Percentiles rank a stretch among this genome's conserved stretches.
phyloP scores from a whole-genome alignment of 2,797 vertebrate species.

The Netta rufina region DNA sequence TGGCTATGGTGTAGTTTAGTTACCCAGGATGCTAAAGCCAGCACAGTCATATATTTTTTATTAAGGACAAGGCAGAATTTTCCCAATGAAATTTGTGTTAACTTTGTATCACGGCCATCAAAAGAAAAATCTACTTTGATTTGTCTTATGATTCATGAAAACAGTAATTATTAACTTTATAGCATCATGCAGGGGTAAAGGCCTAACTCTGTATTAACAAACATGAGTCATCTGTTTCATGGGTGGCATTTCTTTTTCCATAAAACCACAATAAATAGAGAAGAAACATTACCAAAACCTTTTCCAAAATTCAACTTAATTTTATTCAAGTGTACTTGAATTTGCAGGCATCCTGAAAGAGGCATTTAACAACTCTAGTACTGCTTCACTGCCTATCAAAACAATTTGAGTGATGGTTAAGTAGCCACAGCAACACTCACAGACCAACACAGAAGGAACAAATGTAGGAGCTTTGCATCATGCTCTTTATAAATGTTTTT shows the following conservation, averaged over 20 bases:
- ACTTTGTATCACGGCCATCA: neutral
- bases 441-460: neutral
- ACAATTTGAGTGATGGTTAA: neutral
- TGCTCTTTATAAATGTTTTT: neutral
- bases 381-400: neutral
- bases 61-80: neutral
- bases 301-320: neutral
- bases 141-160: neutral
- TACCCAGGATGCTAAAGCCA: too few relatives aligned
- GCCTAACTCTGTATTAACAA: neutral
- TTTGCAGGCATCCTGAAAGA: neutral
- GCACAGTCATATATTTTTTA: neutral
- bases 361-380: neutral
- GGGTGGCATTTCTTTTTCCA: too few relatives aligned
- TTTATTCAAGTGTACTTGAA: fast-evolving
- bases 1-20: too few relatives aligned
- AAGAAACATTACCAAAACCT: neutral
- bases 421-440: neutral
- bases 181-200: neutral
- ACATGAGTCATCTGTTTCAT: fast-evolving
- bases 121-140: neutral
- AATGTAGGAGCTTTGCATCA: neutral
- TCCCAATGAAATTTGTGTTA: neutral
- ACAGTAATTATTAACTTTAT: neutral
- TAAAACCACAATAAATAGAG: neutral